These are phyloP conservation scores for Tenthredo mesomela DNA, from an alignment of 2,888 invertebrate genomes.

Conservation along the genomic window DNA sequence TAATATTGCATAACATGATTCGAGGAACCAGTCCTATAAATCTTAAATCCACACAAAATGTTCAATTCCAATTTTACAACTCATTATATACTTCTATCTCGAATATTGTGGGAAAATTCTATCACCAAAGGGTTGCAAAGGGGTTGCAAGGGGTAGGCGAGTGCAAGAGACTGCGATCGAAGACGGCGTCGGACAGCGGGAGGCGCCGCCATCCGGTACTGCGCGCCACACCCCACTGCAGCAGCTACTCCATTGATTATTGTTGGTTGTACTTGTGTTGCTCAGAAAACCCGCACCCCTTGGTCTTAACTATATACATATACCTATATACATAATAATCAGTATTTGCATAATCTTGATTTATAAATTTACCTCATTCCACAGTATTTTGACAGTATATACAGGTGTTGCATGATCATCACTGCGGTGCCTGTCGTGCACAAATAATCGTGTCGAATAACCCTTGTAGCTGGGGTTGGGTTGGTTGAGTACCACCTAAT, in stretches of 20 bases:
- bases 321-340: background rate
- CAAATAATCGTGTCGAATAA: background rate
- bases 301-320: background rate
- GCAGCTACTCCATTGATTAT: conserved; percentile 77
- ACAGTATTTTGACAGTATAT: background rate
- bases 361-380: background rate
- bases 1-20: background rate
- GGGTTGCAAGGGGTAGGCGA: conserved; percentile 57
- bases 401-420: background rate
- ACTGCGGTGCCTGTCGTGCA: background rate
- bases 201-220: conserved; percentile 68
- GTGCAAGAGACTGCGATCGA: conserved; percentile 70
- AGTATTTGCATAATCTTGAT: background rate
- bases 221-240: conserved; percentile 76
- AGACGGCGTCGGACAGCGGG: conserved; percentile 73
- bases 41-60: background rate
- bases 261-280: conserved; percentile 70
- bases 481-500: background rate
- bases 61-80: background rate
- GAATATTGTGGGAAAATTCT: background rate
- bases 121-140: conserved; percentile 28
- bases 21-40: background rate
- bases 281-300: conserved; percentile 9
- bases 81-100: background rate
- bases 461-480: background rate